Conservation (phyloP, 2,888 invertebrate genomes). For the Fragum whitleyi region DNA sequence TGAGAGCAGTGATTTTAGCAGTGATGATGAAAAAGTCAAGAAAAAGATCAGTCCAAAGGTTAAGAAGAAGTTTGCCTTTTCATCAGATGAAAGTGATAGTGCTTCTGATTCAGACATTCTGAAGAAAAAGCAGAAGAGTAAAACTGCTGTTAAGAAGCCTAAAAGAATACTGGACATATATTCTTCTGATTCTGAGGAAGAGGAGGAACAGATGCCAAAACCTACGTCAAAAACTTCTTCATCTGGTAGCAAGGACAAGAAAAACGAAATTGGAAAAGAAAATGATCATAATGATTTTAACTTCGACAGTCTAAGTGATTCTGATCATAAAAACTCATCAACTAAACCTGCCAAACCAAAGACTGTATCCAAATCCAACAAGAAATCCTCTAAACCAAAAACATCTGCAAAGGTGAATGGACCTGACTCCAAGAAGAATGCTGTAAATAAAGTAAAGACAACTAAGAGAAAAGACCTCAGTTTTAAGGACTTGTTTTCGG, state of each 20-base stretch:
- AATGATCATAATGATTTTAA: slow-evolving; percentile 53
- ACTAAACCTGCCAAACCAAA: slow-evolving; percentile 61
- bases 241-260: slow-evolving; percentile 43
- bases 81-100: slow-evolving; percentile 60
- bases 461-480: slow-evolving; percentile 58
- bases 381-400: slow-evolving; percentile 46
- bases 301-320: slow-evolving; percentile 64
- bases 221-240: slow-evolving; percentile 57
- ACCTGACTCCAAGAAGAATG: slow-evolving; percentile 52
- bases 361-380: slow-evolving; percentile 54
- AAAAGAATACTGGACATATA: slow-evolving; percentile 69
- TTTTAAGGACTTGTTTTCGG: slow-evolving; percentile 63
- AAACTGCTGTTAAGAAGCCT: slow-evolving; percentile 60
- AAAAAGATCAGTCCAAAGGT: slow-evolving; percentile 41
- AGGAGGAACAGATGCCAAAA: slow-evolving; percentile 48
- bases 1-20: slow-evolving; percentile 71
- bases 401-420: slow-evolving; percentile 49
- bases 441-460: slow-evolving; percentile 38
- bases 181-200: slow-evolving; percentile 68
- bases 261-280: slow-evolving; percentile 46
- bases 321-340: slow-evolving; percentile 54
- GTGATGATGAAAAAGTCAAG: slow-evolving; percentile 62
- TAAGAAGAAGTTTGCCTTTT: slow-evolving; percentile 61
- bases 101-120: slow-evolving; percentile 49
- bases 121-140: slow-evolving; percentile 46